These are phyloP conservation scores for Xiphias gladius DNA, from an alignment of 2,113 vertebrate species.

Conservation along the genomic window DNA sequence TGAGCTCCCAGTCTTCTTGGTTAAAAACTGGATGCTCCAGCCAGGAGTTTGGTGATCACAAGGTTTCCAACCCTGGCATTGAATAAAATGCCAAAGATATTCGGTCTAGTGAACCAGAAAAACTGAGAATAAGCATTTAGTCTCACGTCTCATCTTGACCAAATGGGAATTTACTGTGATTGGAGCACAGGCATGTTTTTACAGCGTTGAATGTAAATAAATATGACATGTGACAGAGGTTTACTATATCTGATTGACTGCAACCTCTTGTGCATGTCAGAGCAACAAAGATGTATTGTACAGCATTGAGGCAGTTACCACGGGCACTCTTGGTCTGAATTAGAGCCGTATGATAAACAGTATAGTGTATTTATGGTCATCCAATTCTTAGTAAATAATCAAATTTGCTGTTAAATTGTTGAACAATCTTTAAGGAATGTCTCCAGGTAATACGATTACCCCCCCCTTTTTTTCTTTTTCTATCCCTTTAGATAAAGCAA, in stretches of 20 bases:
- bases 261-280: neutral
- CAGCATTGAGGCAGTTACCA: neutral
- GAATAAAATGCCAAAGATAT: neutral
- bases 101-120: neutral
- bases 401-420: neutral
- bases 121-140: neutral
- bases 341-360: slow-evolving; percentile 5
- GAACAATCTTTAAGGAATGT: neutral
- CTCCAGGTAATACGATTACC: neutral
- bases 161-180: neutral
- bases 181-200: neutral
- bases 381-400: neutral
- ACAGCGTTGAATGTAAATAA: neutral
- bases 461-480: too few species aligned
- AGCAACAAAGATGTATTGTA: slow-evolving; percentile 13
- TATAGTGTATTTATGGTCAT: neutral
- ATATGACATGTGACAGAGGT: neutral
- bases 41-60: neutral
- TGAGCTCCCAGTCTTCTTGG: neutral
- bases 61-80: neutral
- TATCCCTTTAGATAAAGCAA: slow-evolving; percentile 11
- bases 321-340: neutral
- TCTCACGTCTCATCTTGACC: neutral
- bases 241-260: neutral
- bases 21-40: neutral